phyloP scores from a whole-genome alignment of 2,888 invertebrate genomes.

The Gonocerus acuteangulatus region DNA sequence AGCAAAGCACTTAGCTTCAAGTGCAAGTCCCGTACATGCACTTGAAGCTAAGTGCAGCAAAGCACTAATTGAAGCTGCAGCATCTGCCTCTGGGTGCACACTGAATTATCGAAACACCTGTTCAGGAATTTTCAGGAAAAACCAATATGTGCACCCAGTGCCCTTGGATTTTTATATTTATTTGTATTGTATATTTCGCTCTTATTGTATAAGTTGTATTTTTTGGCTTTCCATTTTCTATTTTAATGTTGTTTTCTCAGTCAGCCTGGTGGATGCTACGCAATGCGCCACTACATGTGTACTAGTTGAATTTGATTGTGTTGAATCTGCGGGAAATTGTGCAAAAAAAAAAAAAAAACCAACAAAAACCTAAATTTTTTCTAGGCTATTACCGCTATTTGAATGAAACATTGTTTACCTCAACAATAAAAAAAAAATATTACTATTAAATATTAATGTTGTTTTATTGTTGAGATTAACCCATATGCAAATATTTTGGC shows the following conservation, averaged over 20 bases:
- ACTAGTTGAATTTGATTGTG: slow-evolving; percentile 7
- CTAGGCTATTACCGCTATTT: slow-evolving; percentile 18
- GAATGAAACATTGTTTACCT: background rate
- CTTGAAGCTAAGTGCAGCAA: slow-evolving; percentile 29
- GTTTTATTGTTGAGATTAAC: slow-evolving; percentile 18
- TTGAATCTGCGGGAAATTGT: slow-evolving; percentile 12
- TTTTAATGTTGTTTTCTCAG: too few relatives aligned
- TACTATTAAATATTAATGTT: slow-evolving; percentile 1
- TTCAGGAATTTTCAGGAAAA: too few relatives aligned
- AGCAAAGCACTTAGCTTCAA: slow-evolving; percentile 21
- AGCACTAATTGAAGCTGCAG: slow-evolving; percentile 24
- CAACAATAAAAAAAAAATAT: slow-evolving; percentile 5
- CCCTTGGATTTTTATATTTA: background rate
- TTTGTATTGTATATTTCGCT: background rate
- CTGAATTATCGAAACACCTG: background rate
- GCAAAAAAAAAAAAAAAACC: too few relatives aligned
- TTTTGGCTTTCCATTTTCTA: too few relatives aligned
- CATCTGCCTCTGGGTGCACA: background rate
- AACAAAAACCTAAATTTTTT: slow-evolving; percentile 3
- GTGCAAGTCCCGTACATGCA: slow-evolving; percentile 26
- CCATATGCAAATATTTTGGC: background rate
- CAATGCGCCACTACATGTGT: slow-evolving; percentile 24
- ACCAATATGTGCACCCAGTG: background rate
- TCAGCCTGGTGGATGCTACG: slow-evolving; percentile 6
- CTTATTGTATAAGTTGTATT: too few relatives aligned